Evolutionary conservation across 2,113 vertebrate genomes (phyloP), one percentile per base, ranked within the genome.

Genomic region (Periophthalmus modestus): DNA sequence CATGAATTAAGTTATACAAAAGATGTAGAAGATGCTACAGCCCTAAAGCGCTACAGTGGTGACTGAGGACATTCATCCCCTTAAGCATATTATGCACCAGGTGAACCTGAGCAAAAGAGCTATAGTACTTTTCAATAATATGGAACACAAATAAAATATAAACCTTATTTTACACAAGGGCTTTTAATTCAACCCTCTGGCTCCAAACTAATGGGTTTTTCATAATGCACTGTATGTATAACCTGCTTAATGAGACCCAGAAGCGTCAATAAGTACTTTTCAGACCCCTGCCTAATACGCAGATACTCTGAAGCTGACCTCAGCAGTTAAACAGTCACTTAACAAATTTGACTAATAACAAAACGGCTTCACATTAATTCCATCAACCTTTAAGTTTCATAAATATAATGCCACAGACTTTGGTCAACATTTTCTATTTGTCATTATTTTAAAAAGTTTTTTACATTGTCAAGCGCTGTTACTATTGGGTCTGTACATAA

Each of bases 51-150:
- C 63, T 68, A 66, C 79, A 52, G 72, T 57, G 28, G 54, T 55
- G 3, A 63, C 2, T 58, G 21, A 2, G 13, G 21, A 61, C 39
- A 16, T 15, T 34, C 47, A 46, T 23, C 23, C 21, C 47, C 46
- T 19, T 0, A 11, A 68, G 33, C 72, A 59, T 2, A 28, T 43
- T 43, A 43, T 14, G 62, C 18, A 28, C n/a, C 68, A 46, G 72
- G 55, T 50, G 50, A 68, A 63, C 73, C 77, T 50, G 66, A 76
- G 70, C 43, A 46, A 48, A 67, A 69, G 19, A 9, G 52, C 52
- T 55, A n/a, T n/a, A 55, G 9, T 36, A 23, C 66, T 46, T 43
- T 73, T 61, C 34, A 73, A 9, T 55, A 9, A 55, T 55, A 9
- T n/a, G n/a, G 52, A 13, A 59, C 23, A 62, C 15, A 61, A 16